Conservation (phyloP, 1,140 invertebrate genomes). For the Branchinecta lynchi region DNA sequence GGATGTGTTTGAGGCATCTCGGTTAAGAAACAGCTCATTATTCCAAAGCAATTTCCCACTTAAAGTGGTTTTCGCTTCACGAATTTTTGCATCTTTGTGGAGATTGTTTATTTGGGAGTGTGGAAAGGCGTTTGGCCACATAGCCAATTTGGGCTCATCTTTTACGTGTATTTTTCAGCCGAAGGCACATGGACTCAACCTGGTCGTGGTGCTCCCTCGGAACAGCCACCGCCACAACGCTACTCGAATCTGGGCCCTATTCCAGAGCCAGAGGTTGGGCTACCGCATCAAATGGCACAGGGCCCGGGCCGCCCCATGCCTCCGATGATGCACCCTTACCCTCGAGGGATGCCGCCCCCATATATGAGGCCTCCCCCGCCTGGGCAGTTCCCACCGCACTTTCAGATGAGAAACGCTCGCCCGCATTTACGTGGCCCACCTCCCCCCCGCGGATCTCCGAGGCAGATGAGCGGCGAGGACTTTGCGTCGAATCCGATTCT, state of each 20-base stretch:
- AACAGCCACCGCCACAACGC: not conserved
- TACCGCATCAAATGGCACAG: constrained; percentile 38
- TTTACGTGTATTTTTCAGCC: constrained; percentile 31
- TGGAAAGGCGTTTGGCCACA: not conserved
- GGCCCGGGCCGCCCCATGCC: constrained; percentile 45
- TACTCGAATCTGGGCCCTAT: not conserved
- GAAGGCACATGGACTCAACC: constrained; percentile 66
- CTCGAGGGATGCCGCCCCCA: constrained; percentile 27
- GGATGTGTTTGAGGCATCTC: too few relatives aligned
- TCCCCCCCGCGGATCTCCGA: constrained; percentile 20
- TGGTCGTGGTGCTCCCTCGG: constrained; percentile 40
- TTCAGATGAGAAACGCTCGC: constrained; percentile 21
- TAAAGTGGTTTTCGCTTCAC: too few relatives aligned
- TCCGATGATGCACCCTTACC: constrained; percentile 28
- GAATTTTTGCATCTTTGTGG: too few relatives aligned
- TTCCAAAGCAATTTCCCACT: too few relatives aligned
- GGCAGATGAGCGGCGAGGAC: constrained; percentile 31
- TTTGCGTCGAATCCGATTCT: constrained; percentile 58
- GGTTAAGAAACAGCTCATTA: too few relatives aligned
- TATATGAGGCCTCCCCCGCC: constrained; percentile 31
- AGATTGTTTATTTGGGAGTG: not conserved
- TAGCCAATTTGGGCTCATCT: constrained; percentile 27
- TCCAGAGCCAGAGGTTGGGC: too few relatives aligned
- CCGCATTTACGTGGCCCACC: constrained; percentile 23
- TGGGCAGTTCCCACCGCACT: constrained; percentile 15